Base-by-base conservation (phyloP, 35 echinoderm and acorn worm genomes). In the Amphiura filiformis region DNA sequence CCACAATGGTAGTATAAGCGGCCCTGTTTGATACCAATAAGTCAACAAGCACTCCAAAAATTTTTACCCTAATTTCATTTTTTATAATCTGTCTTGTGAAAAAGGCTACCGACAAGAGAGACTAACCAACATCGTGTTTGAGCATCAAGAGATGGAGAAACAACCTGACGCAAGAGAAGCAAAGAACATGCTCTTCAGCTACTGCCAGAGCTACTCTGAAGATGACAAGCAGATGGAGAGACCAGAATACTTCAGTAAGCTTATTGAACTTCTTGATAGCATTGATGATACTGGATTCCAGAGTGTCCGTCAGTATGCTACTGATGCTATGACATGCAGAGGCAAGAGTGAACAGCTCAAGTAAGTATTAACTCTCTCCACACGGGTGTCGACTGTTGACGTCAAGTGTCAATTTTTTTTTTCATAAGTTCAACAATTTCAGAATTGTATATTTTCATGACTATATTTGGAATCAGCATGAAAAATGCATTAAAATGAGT, bases 51-150 rank as follows among this genome's bases (percentile, higher is more conserved):
- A n/a, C n/a, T n/a, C n/a, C n/a, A n/a, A n/a, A n/a, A n/a, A n/a
- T n/a, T n/a, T n/a, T n/a, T n/a, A n/a, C n/a, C n/a, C n/a, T n/a
- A n/a, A n/a, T n/a, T n/a, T n/a, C n/a, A n/a, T n/a, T n/a, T n/a
- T n/a, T n/a, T n/a, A n/a, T n/a, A n/a, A n/a, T n/a, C n/a, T n/a
- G n/a, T n/a, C n/a, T n/a, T n/a, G n/a, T n/a, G n/a, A n/a, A n/a
- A n/a, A n/a, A 92, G 90, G 56, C 49, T 42, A 89, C 37, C 14
- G 0, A 30, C 42, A 91, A 40, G 56, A 87, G 12, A 76, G 65
- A 36, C 80, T 37, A 52, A 91, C 82, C 77, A 84, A 78, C 26
- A 86, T 95, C n/a, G 47, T 95, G 0, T 95, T 86, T 79, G 90
- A 95, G 31, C 89, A 95, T 31, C 31, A 76, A 32, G 83, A 85